Evolutionary conservation across 1,140 invertebrate species (phyloP).

Genomic region (Orius laevigatus): DNA sequence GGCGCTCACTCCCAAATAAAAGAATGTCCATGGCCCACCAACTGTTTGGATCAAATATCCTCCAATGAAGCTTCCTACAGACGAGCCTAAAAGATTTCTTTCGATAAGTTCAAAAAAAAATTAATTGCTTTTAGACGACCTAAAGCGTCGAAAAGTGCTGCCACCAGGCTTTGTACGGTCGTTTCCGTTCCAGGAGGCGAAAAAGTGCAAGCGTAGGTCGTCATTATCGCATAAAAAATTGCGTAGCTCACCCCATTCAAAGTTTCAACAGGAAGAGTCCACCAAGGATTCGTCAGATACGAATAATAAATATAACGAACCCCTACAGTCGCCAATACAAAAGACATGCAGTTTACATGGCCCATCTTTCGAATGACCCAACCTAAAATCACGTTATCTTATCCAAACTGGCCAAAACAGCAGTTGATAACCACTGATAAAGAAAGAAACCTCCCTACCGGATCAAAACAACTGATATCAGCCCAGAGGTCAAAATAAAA

Average conservation of each 20-base stretch:
- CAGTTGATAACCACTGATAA: constrained; percentile 24
- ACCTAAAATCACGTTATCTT: constrained; percentile 56
- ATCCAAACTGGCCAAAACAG: not conserved
- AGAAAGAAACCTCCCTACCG: constrained; percentile 32
- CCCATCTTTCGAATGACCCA: constrained; percentile 65
- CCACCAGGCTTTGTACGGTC: constrained; percentile 29
- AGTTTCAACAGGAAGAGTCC: constrained; percentile 33
- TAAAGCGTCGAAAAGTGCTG: constrained; percentile 39
- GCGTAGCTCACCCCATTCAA: constrained; percentile 36
- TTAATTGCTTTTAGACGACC: constrained; percentile 32
- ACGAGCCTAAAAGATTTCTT: constrained; percentile 35
- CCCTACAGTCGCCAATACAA: constrained; percentile 14
- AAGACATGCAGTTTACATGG: constrained; percentile 37
- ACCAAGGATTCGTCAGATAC: constrained; percentile 30
- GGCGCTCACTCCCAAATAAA: too few species aligned
- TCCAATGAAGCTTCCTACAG: constrained; percentile 57
- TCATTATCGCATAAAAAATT: constrained; percentile 33
- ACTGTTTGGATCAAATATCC: constrained; percentile 43
- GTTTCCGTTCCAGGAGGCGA: constrained; percentile 30
- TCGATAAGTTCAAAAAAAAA: not conserved
- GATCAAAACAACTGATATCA: constrained; percentile 33
- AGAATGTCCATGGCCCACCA: too few species aligned
- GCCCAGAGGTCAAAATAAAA: constrained; percentile 22
- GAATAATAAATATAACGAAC: constrained; percentile 34
- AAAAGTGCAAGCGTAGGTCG: constrained; percentile 30